Percentiles rank a stretch among this genome's conserved stretches.
Evolutionary conservation across 2,888 invertebrate species (phyloP).

Genomic region (Drosophila percnosoma): DNA sequence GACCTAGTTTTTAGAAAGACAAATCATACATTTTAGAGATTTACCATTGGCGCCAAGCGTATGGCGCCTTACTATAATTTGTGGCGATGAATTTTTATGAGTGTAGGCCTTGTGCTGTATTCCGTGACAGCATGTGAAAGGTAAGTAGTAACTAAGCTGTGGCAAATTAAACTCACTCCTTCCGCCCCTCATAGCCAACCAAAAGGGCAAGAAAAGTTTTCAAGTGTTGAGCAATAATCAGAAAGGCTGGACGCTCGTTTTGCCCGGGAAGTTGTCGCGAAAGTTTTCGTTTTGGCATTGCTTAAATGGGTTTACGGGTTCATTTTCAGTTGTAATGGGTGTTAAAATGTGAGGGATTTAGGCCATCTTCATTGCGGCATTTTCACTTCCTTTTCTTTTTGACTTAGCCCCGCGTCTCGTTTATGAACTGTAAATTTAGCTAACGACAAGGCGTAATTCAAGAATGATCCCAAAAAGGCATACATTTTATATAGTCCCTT

Average conservation of each 20-base stretch:
- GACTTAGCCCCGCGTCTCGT: slow-evolving; percentile 17
- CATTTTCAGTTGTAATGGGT: slow-evolving; percentile 75
- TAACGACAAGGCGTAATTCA: slow-evolving; percentile 55
- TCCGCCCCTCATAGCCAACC: background rate
- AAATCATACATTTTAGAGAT: background rate
- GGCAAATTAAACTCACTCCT: slow-evolving; percentile 51
- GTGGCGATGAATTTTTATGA: background rate
- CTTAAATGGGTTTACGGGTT: slow-evolving; percentile 77
- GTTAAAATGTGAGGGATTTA: slow-evolving; percentile 68
- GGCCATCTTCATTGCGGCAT: slow-evolving; percentile 30
- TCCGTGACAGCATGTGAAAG: slow-evolving; percentile 30
- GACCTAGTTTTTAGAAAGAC: background rate
- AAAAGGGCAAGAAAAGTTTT: slow-evolving; percentile 60
- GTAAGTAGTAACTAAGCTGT: slow-evolving; percentile 45
- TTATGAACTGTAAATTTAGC: slow-evolving; percentile 70
- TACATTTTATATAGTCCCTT: background rate
- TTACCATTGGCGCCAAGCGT: background rate
- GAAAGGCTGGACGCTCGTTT: slow-evolving; percentile 65
- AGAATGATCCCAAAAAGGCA: slow-evolving; percentile 5
- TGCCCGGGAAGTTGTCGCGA: slow-evolving; percentile 42
- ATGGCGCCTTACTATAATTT: background rate
- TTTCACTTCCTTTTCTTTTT: slow-evolving; percentile 45
- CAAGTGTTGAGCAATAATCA: slow-evolving; percentile 79
- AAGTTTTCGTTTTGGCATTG: slow-evolving; percentile 64
- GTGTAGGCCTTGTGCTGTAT: slow-evolving; percentile 14